Conservation (phyloP, 2,888 invertebrate genomes). For the Steromphala cineraria region DNA sequence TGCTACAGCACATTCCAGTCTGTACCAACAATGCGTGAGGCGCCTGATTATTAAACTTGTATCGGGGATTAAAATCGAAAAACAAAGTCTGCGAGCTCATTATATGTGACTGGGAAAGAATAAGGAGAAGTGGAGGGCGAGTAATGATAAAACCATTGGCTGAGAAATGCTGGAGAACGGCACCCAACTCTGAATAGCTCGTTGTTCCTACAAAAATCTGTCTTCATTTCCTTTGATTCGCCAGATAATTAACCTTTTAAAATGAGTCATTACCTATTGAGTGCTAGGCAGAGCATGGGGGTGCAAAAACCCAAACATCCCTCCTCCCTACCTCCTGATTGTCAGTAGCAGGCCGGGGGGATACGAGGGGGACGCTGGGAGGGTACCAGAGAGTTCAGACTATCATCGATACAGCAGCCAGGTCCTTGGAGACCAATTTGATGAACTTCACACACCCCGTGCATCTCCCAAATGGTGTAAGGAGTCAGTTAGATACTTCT, state of each 20-base stretch:
- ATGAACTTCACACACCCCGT: neutral
- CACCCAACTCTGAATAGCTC: neutral
- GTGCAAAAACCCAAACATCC: neutral
- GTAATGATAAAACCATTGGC: neutral
- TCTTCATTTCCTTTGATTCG: constrained; percentile 12
- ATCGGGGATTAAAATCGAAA: too few species aligned
- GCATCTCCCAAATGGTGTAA: neutral
- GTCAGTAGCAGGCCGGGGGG: neutral
- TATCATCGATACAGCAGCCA: neutral
- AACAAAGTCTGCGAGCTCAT: neutral
- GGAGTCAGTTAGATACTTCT: neutral
- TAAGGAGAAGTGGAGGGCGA: neutral
- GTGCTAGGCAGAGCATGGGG: neutral
- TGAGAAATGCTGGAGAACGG: neutral
- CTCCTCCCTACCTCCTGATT: neutral
- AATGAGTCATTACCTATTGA: neutral
- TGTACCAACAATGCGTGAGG: too few species aligned
- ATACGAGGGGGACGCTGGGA: neutral
- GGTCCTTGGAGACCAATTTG: neutral
- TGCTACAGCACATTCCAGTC: too few species aligned
- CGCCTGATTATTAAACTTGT: too few species aligned
- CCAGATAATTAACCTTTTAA: constrained; percentile 4
- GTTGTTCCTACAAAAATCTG: neutral
- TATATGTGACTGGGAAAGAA: neutral
- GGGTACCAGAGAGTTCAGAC: neutral